These are phyloP conservation scores for Macaria liturata DNA, from an alignment of 2,888 invertebrate genomes.

Conservation along the genomic window DNA sequence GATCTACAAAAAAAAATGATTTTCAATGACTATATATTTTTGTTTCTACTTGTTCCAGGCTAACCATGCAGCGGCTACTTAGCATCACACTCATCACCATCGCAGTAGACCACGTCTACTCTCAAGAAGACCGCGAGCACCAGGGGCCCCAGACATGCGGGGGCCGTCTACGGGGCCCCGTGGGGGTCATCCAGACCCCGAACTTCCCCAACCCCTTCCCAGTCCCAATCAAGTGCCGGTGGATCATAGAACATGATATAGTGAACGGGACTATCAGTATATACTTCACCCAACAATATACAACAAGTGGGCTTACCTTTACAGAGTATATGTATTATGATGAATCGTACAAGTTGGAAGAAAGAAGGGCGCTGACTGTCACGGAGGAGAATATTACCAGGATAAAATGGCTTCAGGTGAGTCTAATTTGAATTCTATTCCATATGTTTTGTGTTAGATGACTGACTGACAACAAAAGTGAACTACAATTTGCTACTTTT, in stretches of 20 bases:
- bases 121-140: conserved; percentile 62
- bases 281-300: conserved; percentile 94
- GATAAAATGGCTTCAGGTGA: conserved; percentile 82
- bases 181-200: conserved; percentile 91
- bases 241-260: conserved; percentile 93
- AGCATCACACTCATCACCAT: conserved; percentile 63
- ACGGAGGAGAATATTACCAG: conserved; percentile 89
- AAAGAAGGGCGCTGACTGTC: conserved; percentile 86
- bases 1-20: too few species aligned
- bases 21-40: too few species aligned
- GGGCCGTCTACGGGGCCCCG: conserved; percentile 84
- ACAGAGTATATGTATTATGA: conserved; percentile 91
- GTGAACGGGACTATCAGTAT: conserved; percentile 90
- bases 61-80: conserved; percentile 58
- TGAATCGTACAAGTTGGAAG: conserved; percentile 86
- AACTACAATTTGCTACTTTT: too few species aligned
- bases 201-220: conserved; percentile 92
- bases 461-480: too few species aligned
- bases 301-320: conserved; percentile 89
- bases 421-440: conserved; percentile 21
- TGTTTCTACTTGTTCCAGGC: conserved; percentile 55
- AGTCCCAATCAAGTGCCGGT: conserved; percentile 92
- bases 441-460: too few species aligned
- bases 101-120: conserved; percentile 49
- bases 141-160: conserved; percentile 84